Conservation (phyloP, 2,113 vertebrate genomes). For the Elanus axillaris region DNA sequence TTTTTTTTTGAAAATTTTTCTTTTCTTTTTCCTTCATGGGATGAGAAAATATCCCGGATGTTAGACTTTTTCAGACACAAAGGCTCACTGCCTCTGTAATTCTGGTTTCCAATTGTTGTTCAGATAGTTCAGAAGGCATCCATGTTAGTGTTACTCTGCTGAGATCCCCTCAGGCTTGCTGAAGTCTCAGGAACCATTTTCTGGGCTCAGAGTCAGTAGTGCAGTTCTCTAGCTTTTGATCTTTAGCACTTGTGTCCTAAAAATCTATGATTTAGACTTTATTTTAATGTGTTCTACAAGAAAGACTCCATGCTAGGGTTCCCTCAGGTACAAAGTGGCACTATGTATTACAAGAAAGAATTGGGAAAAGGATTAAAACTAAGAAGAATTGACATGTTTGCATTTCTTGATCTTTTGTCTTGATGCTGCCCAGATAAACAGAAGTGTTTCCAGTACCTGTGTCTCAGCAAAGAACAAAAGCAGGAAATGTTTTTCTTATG, state of each 20-base stretch:
- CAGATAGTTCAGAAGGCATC: background rate
- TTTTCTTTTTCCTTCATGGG: background rate
- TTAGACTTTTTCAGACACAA: background rate
- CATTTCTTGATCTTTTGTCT: background rate
- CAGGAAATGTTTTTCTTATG: background rate
- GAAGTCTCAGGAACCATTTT: background rate
- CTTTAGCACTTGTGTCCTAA: background rate
- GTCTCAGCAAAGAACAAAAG: background rate
- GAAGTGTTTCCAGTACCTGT: background rate
- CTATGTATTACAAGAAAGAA: background rate
- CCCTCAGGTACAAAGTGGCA: background rate
- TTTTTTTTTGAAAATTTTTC: no score
- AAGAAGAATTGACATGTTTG: background rate
- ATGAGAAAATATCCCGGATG: background rate
- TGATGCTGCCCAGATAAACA: background rate
- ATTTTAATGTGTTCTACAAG: background rate
- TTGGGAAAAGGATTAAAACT: background rate
- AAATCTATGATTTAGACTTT: background rate
- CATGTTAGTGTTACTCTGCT: background rate
- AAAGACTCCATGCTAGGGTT: background rate
- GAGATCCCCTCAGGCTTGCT: background rate
- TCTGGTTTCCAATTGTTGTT: background rate
- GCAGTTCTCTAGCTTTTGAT: background rate
- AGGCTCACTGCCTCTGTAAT: background rate
- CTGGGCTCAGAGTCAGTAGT: background rate